Evolutionary conservation across 2,797 vertebrate genomes (phyloP), one percentile per base, ranked within the genome.

Genomic region (Crenuchus spilurus): DNA sequence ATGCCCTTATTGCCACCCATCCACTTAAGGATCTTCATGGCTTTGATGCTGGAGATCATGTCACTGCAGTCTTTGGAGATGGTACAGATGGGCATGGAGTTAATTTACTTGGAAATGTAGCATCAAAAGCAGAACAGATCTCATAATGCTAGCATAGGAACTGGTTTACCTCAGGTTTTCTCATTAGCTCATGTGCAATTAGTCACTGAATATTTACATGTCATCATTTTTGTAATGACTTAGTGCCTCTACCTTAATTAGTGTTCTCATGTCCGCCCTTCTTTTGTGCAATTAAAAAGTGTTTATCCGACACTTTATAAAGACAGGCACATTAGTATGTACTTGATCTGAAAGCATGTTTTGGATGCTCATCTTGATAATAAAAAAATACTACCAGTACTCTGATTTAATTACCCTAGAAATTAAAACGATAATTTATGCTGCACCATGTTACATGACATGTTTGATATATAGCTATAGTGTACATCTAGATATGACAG

Each of bases 1-100:
- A 93, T 92, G 31, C 98, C 97, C 0, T 93, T 91, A 1, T 91
- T 2, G 3, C 94, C 92, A 3, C 97, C 97, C 0, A 94, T 91
- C 13, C 95, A 90, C 88, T 99, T 99, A 70, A 99, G 78, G 84
- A 99, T 98, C 92, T 99, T 99, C 96, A 99, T 97, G 84, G 96
- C 95, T 82, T 94, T 97, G 77, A 99, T 91, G 3, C 90, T 96
- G 52, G 95, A 94, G 68, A 99, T 94, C 82, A 97, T 97, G 86
- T 99, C 94, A 0, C 92, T 93, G 87, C 97, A 99, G 70, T 98
- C 98, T 99, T 46, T 70, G 26, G 42, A 41, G n/a, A 70, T 7
- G 37, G 9, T 18, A 63, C 11, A 70, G 6, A 70, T 28, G 5
- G 10, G 16, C 24, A 46, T 48, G 8, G 16, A 55, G 16, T 18